Evolutionary conservation across 2,797 vertebrate species (phyloP), one percentile per base, ranked within the genome.

Genomic region (Hirundo rustica): DNA sequence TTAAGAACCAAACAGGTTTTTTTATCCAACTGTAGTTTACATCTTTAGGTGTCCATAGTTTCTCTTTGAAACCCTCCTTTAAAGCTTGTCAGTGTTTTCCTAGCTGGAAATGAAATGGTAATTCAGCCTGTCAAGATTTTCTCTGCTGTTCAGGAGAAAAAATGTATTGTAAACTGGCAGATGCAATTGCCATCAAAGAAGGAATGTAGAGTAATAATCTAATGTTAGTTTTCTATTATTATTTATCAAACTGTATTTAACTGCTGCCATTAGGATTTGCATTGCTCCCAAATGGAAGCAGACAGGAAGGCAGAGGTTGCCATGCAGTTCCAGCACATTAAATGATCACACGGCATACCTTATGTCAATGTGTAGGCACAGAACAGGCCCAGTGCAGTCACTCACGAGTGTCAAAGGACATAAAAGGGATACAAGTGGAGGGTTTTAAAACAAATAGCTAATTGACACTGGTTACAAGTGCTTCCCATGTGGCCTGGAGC

Each of bases 221-320:
- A 88, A 88, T 73, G 72, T 76, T 93, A 78, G 84, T 95, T 91
- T 92, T 88, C 95, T 96, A 73, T 93, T 96, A 93, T 94, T 97
- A 94, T 97, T 97, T 97, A 97, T 97, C 96, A 96, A 94, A 82
- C 61, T 94, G 72, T 90, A 92, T 96, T 98, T 97, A 96, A 94
- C 88, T 87, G 92, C 96, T 83, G 80, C 81, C 65, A n/a, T 80
- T 75, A 84, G 68, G 64, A 85, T 95, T 55, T 95, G 85, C 62
- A 57, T 93, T 88, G 80, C 72, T 95, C 65, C 67, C 91, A 88
- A 93, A 95, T 78, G 78, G 88, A 96, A 96, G 91, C 42, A 90
- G 95, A 88, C 70, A 54, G 92, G 81, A 83, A 94, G 62, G 89
- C 71, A 94, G 80, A 61, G 87, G 48, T 40, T 78, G 87, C 66